Evolutionary conservation across 2,888 invertebrate genomes (phyloP).

Genomic region (Tillus elongatus): DNA sequence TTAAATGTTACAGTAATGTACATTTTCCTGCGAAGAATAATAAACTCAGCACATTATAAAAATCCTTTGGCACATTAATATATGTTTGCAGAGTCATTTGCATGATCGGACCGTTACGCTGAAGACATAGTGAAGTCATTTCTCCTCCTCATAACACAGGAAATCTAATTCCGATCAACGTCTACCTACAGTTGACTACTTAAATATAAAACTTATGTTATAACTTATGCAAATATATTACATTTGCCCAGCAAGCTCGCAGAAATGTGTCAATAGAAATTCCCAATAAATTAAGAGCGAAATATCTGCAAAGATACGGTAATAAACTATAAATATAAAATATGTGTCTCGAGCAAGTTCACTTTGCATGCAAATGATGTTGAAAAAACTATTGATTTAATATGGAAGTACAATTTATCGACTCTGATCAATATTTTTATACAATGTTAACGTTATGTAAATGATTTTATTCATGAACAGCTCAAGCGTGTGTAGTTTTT

Average conservation of each 20-base stretch:
- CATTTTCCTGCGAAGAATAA: too few relatives aligned
- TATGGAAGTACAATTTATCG: too few relatives aligned
- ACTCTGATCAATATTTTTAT: too few relatives aligned
- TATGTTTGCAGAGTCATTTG: slow-evolving; percentile 23
- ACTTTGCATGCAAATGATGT: slow-evolving; percentile 19
- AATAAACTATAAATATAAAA: too few relatives aligned
- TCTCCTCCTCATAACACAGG: slow-evolving; percentile 24
- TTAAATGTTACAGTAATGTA: too few relatives aligned
- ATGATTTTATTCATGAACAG: too few relatives aligned
- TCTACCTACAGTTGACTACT: slow-evolving; percentile 25
- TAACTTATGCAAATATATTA: slow-evolving; percentile 21
- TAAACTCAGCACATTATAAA: slow-evolving; percentile 14
- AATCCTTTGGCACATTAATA: slow-evolving; percentile 19
- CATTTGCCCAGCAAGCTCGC: slow-evolving; percentile 15
- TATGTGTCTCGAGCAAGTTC: too few relatives aligned
- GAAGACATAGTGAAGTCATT: slow-evolving; percentile 17
- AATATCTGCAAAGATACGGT: too few relatives aligned
- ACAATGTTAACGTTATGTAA: too few relatives aligned
- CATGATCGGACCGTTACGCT: slow-evolving; percentile 23
- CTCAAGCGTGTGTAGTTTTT: too few relatives aligned
- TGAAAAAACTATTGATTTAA: too few relatives aligned
- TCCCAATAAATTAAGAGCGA: slow-evolving; percentile 25
- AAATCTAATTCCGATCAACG: slow-evolving; percentile 30
- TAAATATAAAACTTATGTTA: slow-evolving; percentile 25
- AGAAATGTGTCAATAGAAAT: slow-evolving; percentile 25